A percentile compares a stretch with the other conserved stretches of the same genome.
Conservation (phyloP, 2,888 invertebrate genomes). For the Andrena dorsata region DNA sequence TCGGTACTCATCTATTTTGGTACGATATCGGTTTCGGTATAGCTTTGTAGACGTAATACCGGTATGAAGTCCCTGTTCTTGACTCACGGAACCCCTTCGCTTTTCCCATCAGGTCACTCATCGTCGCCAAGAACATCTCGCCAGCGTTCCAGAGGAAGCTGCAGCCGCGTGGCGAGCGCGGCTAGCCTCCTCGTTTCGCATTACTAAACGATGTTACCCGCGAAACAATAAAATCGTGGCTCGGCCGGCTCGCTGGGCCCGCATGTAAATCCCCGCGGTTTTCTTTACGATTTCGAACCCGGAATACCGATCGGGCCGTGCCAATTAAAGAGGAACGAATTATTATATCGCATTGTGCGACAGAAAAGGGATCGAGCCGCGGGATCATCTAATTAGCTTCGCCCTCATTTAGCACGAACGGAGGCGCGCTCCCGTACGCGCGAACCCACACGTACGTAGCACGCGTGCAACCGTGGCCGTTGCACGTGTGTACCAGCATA, state of each 20-base stretch:
- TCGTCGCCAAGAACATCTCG: background rate
- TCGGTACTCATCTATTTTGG: too few species aligned
- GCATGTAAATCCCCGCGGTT: constrained; percentile 36
- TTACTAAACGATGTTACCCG: constrained; percentile 28
- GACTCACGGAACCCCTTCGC: too few species aligned
- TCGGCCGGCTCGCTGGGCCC: background rate
- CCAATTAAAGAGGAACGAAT: constrained; percentile 68
- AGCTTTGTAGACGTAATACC: too few species aligned
- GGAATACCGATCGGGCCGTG: constrained; percentile 49
- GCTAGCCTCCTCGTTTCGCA: constrained; percentile 19
- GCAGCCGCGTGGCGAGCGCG: background rate
- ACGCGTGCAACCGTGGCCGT: constrained; percentile 13
- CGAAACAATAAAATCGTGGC: constrained; percentile 38
- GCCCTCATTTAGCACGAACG: constrained; percentile 62
- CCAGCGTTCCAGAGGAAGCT: background rate
- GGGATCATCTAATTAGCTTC: constrained; percentile 64
- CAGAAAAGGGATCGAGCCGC: constrained; percentile 58
- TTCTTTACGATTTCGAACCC: constrained; percentile 57
- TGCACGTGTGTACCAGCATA: constrained; percentile 32
- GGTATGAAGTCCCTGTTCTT: too few species aligned
- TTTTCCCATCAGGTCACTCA: too few species aligned
- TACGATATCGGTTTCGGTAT: too few species aligned
- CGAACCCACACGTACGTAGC: constrained; percentile 33
- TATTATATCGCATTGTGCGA: constrained; percentile 69
- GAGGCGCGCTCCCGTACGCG: constrained; percentile 50